These are phyloP conservation scores for Erethizon dorsatum DNA, from an alignment of 2,797 vertebrate species.

Conservation along the genomic window DNA sequence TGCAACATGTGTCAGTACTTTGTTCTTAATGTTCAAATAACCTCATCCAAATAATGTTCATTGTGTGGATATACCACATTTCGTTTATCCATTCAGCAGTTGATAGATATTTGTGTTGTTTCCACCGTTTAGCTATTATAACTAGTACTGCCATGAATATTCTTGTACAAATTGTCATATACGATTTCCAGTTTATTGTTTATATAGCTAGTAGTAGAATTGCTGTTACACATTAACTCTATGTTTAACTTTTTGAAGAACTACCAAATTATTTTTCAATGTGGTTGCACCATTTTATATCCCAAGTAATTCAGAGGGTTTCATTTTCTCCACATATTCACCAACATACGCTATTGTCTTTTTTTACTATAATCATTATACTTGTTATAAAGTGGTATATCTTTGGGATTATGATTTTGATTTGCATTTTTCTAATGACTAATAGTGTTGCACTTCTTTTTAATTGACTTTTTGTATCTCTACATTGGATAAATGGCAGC, in stretches of 20 bases:
- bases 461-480: not conserved
- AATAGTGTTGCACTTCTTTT: not conserved
- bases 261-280: not conserved
- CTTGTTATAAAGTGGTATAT: not conserved
- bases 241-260: not conserved
- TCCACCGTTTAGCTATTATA: not conserved
- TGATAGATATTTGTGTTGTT: not conserved
- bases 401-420: not conserved
- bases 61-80: not conserved
- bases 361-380: not conserved
- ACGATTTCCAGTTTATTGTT: not conserved
- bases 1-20: not conserved
- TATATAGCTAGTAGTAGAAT: not conserved
- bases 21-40: not conserved
- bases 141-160: not conserved
- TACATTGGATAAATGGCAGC: not conserved
- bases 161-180: not conserved
- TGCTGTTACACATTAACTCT: not conserved
- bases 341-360: not conserved
- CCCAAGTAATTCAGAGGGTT: not conserved
- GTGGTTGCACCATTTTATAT: not conserved
- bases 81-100: not conserved
- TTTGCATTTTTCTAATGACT: slow-evolving; percentile 1
- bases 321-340: not conserved
- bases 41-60: not conserved